A percentile compares a stretch with the other conserved stretches of the same genome.
Evolutionary conservation across 2,888 invertebrate genomes (phyloP).

Genomic region (Mythimna impura): DNA sequence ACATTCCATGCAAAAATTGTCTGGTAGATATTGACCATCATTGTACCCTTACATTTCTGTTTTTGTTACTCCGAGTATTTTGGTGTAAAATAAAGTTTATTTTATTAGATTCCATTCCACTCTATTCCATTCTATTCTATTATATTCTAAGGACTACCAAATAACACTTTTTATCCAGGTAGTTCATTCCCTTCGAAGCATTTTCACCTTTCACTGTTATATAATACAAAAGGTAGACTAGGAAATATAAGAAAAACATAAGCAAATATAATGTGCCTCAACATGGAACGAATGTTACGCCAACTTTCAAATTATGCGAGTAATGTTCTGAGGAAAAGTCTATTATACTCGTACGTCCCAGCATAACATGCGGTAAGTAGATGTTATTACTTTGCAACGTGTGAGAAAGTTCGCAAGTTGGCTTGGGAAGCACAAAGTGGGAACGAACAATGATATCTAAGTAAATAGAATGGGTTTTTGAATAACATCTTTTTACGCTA

Average conservation of each 20-base stretch:
- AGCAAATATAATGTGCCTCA: neutral
- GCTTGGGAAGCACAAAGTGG: conserved; percentile 46
- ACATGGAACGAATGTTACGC: conserved; percentile 5
- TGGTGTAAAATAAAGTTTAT: too few relatives aligned
- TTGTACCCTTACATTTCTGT: too few relatives aligned
- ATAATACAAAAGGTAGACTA: neutral
- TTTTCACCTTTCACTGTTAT: neutral
- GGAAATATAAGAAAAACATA: neutral
- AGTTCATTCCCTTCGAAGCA: neutral
- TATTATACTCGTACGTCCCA: conserved; percentile 7
- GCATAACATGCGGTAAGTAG: conserved; percentile 15
- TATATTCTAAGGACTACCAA: neutral
- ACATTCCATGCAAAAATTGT: too few relatives aligned
- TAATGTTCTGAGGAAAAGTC: conserved; percentile 37
- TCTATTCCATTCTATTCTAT: too few relatives aligned
- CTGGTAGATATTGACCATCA: too few relatives aligned
- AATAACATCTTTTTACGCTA: conserved; percentile 2
- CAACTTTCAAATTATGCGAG: conserved; percentile 49
- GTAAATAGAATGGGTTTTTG: conserved; percentile 9
- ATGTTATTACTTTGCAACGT: conserved; percentile 38
- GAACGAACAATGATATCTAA: conserved; percentile 21
- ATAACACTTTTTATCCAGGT: neutral
- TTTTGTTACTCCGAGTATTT: too few relatives aligned
- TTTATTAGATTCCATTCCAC: too few relatives aligned
- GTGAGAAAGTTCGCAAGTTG: conserved; percentile 60